These are phyloP conservation scores for Gorsachius goisagi DNA, from an alignment of 2,113 vertebrate species.

Conservation along the genomic window DNA sequence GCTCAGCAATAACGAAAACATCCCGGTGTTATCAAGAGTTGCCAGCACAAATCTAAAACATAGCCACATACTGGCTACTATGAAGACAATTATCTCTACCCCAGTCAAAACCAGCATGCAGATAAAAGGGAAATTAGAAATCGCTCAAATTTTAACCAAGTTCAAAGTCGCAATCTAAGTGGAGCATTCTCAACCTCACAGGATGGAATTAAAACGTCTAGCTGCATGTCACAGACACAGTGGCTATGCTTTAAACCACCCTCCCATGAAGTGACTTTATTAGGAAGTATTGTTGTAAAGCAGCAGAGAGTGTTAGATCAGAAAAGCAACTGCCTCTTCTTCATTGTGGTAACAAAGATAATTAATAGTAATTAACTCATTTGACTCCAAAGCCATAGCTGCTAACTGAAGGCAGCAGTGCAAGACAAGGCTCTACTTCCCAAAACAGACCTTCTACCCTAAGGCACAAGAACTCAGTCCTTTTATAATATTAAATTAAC, in stretches of 20 bases:
- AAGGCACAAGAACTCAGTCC: fast-evolving
- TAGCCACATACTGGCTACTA: too few species aligned
- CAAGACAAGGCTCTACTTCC: background rate
- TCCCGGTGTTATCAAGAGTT: too few species aligned
- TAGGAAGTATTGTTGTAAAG: background rate
- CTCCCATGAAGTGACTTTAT: background rate
- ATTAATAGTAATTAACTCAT: background rate
- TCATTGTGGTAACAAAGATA: background rate
- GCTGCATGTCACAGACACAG: background rate
- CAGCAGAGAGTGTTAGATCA: background rate
- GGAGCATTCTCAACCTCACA: background rate
- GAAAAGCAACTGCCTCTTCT: background rate
- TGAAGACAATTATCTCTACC: too few species aligned
- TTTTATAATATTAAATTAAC: background rate
- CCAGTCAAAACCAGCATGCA: too few species aligned
- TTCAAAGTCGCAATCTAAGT: background rate
- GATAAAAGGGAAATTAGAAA: background rate
- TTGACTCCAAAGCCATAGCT: background rate
- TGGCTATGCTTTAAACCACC: background rate
- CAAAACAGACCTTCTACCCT: background rate
- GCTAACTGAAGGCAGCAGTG: background rate
- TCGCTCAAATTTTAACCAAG: background rate
- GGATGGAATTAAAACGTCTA: background rate
- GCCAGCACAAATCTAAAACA: too few species aligned
- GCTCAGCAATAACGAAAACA: too few species aligned